Evolutionary conservation across 30 jellyfish, hydroid and myxozoan genomes (phyloP), one percentile per base, ranked within the genome.

Genomic region (Hydractinia symbiolongicarpus): DNA sequence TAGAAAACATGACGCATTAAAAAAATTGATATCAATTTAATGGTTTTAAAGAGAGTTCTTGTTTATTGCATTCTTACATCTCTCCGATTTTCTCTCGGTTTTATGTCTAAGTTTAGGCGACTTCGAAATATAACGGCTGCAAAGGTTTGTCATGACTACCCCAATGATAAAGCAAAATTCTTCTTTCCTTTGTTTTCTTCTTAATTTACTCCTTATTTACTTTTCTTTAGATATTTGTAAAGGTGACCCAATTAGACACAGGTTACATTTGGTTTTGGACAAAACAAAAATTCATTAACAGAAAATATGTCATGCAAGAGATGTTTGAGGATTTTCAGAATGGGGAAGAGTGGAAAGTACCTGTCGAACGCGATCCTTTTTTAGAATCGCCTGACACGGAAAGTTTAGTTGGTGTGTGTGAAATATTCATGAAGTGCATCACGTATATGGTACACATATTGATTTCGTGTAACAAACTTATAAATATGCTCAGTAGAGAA

Each of bases 221-320:
- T 30, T 30, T 30, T 30, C 44, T 30, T 30, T 13, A 58, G 19
- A 58, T 88, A 16, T 83, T 79, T 78, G 93, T 88, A 9, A 82
- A 81, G 55, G 93, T 88, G 73, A 82, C 76, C 64, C 89, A 82
- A 67, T 61, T 88, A 13, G 93, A 88, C 16, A 88, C 82, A 51
- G 96, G 96, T 4, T 83, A 88, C 53, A 85, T 71, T 52, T 88
- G 93, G 93, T 77, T 82, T 11, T 88, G 96, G 96, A 83, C 86
- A 9, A 70, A 88, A 62, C 87, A 81, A 83, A 88, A 88, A 54
- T 88, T 88, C 78, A 70, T 88, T 68, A 88, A 83, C 79, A 62
- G 96, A 44, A 88, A 88, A 82, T 88, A 88, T 74, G 89, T 77
- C 73, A 88, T 88, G 96, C 91, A 82, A 56, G 96, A 88, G 61